phyloP scores from a whole-genome alignment of 2,113 vertebrate genomes.

The Charadrius vociferus region DNA sequence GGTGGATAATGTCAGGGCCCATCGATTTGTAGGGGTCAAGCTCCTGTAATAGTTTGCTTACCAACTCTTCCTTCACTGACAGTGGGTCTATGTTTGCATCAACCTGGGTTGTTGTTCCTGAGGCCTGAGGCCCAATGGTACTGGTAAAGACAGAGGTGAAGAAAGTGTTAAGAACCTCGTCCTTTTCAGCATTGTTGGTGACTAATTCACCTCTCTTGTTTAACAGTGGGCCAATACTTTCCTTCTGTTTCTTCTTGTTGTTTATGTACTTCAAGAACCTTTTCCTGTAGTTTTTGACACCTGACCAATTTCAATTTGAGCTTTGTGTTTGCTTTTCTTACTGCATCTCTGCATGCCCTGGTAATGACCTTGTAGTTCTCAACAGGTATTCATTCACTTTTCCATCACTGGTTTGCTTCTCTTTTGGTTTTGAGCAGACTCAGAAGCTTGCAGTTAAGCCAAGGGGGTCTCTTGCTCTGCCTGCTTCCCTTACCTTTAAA shows the following conservation, averaged over 20 bases:
- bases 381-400: neutral
- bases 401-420: neutral
- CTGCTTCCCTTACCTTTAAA: neutral
- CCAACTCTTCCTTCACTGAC: neutral
- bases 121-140: neutral
- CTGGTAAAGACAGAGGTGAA: neutral
- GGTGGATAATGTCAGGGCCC: neutral
- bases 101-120: neutral
- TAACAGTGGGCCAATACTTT: neutral
- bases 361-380: neutral
- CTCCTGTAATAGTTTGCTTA: neutral
- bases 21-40: neutral
- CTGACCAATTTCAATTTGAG: neutral
- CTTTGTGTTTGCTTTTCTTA: neutral
- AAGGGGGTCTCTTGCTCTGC: neutral
- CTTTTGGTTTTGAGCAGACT: neutral
- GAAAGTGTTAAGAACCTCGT: neutral
- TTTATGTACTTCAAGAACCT: neutral
- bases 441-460: neutral
- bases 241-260: neutral
- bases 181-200: neutral
- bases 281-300: neutral
- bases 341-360: neutral
- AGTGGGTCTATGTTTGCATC: neutral
- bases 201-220: neutral